Conservation (phyloP, 2,888 invertebrate genomes). For the Sesia bembeciformis region DNA sequence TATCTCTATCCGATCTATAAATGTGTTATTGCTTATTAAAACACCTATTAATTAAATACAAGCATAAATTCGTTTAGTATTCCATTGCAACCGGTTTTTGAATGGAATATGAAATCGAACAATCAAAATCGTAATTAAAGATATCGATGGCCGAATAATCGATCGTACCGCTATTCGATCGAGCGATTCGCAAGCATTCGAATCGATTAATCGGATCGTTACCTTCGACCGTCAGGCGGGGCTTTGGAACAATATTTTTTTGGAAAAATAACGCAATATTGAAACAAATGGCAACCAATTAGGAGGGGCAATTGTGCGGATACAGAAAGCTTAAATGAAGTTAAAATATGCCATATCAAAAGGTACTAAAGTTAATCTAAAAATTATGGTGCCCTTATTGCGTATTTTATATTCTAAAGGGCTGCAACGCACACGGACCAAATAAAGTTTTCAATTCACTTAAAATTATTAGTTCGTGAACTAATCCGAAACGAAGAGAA, state of each 20-base stretch:
- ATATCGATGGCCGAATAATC: conserved; percentile 1
- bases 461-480: too few species aligned
- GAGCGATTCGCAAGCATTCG: conserved; percentile 59
- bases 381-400: neutral
- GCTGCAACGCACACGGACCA: too few species aligned
- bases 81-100: neutral
- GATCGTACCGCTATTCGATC: conserved; percentile 33
- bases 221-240: conserved; percentile 60
- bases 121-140: neutral
- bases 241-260: conserved; percentile 72
- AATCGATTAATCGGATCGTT: conserved; percentile 70
- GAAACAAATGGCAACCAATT: conserved; percentile 73
- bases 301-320: conserved; percentile 71
- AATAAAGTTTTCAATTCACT: too few species aligned
- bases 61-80: too few species aligned
- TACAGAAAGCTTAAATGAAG: conserved; percentile 28
- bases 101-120: neutral
- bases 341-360: conserved; percentile 28
- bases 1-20: too few species aligned
- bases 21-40: too few species aligned
- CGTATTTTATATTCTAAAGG: too few species aligned
- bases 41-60: too few species aligned
- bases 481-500: too few species aligned
- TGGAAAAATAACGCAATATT: conserved; percentile 74
- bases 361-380: conserved; percentile 25